Percentiles rank a stretch among this genome's conserved stretches.
Conservation (phyloP, 1,140 invertebrate genomes). For the Augochlora pura region DNA sequence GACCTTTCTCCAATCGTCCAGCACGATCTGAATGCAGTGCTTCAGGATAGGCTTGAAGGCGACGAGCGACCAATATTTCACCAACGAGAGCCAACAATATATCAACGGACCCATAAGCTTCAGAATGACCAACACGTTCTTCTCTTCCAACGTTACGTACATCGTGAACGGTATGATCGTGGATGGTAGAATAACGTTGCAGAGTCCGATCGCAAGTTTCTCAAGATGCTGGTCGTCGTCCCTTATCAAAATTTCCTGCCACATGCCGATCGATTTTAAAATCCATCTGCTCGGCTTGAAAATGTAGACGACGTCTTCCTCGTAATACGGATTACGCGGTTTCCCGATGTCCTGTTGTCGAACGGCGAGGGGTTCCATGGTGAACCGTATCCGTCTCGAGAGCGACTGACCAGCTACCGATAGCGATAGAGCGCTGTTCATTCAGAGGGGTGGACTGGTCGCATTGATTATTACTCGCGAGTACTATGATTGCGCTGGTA, state of each 20-base stretch:
- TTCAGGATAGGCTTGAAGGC: constrained; percentile 15
- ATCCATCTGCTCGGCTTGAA: constrained; percentile 44
- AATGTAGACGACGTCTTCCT: constrained; percentile 19
- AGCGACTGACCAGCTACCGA: constrained; percentile 11
- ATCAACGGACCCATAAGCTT: constrained; percentile 23
- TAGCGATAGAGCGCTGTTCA: too few relatives aligned
- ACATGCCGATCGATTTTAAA: constrained; percentile 48
- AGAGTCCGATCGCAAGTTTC: constrained; percentile 10
- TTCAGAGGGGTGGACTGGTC: neutral
- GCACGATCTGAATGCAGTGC: constrained; percentile 51
- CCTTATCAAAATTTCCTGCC: constrained; percentile 29
- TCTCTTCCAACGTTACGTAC: constrained; percentile 39
- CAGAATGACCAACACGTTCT: constrained; percentile 22
- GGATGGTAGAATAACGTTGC: constrained; percentile 16
- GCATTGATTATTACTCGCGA: constrained; percentile 35
- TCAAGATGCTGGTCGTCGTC: neutral
- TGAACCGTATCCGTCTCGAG: neutral
- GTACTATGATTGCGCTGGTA: neutral
- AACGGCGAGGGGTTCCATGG: neutral
- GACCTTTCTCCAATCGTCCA: constrained; percentile 56
- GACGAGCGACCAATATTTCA: constrained; percentile 45
- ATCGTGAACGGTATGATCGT: constrained; percentile 34
- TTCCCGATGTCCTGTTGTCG: neutral
- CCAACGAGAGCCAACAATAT: constrained; percentile 26
- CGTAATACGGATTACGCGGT: constrained; percentile 12